Evolutionary conservation across 2,888 invertebrate species (phyloP), one percentile per base, ranked within the genome.

Genomic region (Agapetus fuscipes): DNA sequence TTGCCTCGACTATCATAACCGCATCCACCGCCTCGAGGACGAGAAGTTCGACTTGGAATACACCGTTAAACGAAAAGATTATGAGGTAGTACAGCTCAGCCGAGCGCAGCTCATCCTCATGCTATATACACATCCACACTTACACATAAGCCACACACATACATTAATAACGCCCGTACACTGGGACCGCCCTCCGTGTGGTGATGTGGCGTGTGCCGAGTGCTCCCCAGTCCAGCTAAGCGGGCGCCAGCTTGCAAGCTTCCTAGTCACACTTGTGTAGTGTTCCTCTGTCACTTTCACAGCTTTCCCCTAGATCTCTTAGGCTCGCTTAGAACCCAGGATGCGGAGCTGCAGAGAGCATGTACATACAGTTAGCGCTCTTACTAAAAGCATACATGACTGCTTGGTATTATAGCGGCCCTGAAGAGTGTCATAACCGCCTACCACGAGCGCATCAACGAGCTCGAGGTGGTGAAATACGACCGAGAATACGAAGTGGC

Each of bases 1-100:
- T 71, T 71, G 77, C 74, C 83, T 80, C 74, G 80, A 82, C 59
- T 87, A 93, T 76, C 81, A 95, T 74, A 78, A 78, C 60, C 84
- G 88, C 77, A 87, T 95, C 76, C 68, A 63, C 66, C 68, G 72
- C 56, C 80, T 96, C 76, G 95, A 96, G 78, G 85, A 87, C 60
- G 76, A 83, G 67, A 97, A 96, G 76, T 97, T 87, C 76, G 98
- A 98, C 80, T 80, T 96, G 80, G 97, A 98, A 78, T 85, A 87
- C 78, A 76, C 88, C 74, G 94, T 96, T 71, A 88, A 89, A 75
- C 86, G 87, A 78, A 97, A 97, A 85, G 97, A 97, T 72, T 83
- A 82, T 71, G 30, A 43, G 43, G 43, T 40, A 43, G 37, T 37
- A 34, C n/a, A n/a, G 7, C 25, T 24, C 25, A 24, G 25, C 25